Evolutionary conservation across 92 coral and sea anemone species (phyloP), one percentile per base, ranked within the genome.

Genomic region (Bergia sp.): DNA sequence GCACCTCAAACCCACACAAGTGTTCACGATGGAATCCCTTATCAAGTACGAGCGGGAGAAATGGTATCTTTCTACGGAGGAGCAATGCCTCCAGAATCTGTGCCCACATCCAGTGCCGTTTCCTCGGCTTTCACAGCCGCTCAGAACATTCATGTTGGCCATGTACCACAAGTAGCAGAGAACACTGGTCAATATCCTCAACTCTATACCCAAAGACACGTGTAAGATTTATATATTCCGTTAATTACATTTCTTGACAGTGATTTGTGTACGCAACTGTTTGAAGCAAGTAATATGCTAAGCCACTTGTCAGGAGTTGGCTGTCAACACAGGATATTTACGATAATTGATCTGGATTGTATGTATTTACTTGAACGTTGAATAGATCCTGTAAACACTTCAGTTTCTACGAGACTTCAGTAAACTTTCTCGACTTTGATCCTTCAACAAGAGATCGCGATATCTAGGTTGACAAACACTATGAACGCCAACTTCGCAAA

Each of bases 161-260:
- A 91, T 65, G 73, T 82, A 9, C 93, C 91, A 43, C 96, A 88
- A 77, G 90, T 88, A 7, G 87, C 91, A 89, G 98, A 95, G 9
- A 86, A 83, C 88, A 92, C 78, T 64, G 73, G 95, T 36, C 89
- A 94, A 45, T 95, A 95, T 82, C 96, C 98, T 11, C 94, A 90
- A 57, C 91, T 95, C 38, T 95, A 94, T 89, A 95, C 98, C 39
- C 98, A 95, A 85, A 92, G 98, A 89, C 98, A 95, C 91, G 93
- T 93, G 95, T 95, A 85, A 86, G 90, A 88, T 80, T 74, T 87
- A 81, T 79, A 81, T 79, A 78, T 82, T 91, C 92, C 86, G 91
- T 82, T 79, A 90, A 90, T 90, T 94, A 89, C 90, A 89, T 77
- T 88, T 84, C 92, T 90, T 50, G 82, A 85, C 86, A 86, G 82